Base-by-base conservation (phyloP, 1,140 invertebrate species). In the Heliconius nattereri region DNA sequence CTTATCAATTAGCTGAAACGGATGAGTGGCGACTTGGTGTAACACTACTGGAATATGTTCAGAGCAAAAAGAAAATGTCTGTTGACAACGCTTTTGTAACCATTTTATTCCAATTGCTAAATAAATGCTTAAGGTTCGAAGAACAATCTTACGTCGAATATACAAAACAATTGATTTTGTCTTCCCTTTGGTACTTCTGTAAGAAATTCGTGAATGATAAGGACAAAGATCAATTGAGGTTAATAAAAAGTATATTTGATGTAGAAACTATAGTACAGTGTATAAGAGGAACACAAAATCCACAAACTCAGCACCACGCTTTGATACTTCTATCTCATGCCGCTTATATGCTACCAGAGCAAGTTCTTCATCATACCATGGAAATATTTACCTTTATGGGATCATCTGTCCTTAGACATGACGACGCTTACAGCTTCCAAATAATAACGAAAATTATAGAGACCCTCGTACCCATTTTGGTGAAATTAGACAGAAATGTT, bases 311-410 rank as follows among this genome's bases (percentile, higher is more conserved):
- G 89, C 97, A 98, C 88, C 98, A 99, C 85, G 98, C 98, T 1
- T 92, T 99, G 32, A 94, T 98, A 35, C 94, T 99, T 1, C 92
- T 99, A 0, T 97, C 97, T 0, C 95, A 97, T 74, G 96, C 97
- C 60, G 97, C 98, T 7, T 95, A 95, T 73, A 95, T 98, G 83
- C 95, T 97, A 75, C 97, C 98, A 0, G 96, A 98, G 73, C 96
- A 97, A 91, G 97, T 99, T 7, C 91, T 99, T 16, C 97, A 98
- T 87, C 98, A 98, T 85, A 97, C 99, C 1, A 98, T 99, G 96
- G 97, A 98, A 37, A 98, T 99, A 82, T 99, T 99, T 89, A 99
- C 98, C 0, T 99, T 99, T 86, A 98, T 99, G 96, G 98, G 98
- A 16, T 97, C 97, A 7, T 98, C 97, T 1, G 96, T 99, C 29